phyloP scores from a whole-genome alignment of 2,888 invertebrate genomes.

The Tetheella fluctuosa region DNA sequence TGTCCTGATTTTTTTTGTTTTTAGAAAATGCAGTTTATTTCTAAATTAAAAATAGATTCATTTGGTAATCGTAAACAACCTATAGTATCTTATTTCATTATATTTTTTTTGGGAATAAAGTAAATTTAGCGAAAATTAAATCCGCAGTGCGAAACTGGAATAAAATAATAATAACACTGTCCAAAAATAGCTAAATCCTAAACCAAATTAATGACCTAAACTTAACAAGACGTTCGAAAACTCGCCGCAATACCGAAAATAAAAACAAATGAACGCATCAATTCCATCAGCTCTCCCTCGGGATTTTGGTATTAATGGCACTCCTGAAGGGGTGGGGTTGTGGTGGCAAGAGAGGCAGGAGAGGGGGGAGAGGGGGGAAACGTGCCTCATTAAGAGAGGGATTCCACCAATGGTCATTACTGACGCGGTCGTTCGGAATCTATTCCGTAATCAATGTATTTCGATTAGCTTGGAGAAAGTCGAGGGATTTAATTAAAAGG shows the following conservation, averaged over 20 bases:
- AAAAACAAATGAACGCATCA: constrained; percentile 42
- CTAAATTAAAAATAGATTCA: too few relatives aligned
- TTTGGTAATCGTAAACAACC: too few relatives aligned
- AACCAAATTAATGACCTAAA: neutral
- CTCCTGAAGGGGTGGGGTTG: constrained; percentile 26
- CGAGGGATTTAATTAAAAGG: constrained; percentile 53
- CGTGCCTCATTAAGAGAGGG: constrained; percentile 56
- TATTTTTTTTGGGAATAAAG: too few relatives aligned
- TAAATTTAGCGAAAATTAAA: too few relatives aligned
- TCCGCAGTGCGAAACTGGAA: too few relatives aligned
- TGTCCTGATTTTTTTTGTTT: neutral
- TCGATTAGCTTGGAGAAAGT: constrained; percentile 60
- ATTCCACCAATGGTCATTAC: constrained; percentile 56
- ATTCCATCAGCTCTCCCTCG: constrained; percentile 29
- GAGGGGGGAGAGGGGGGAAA: constrained; percentile 38
- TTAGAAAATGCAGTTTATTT: too few relatives aligned
- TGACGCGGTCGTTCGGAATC: constrained; percentile 29
- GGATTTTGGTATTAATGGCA: constrained; percentile 47
- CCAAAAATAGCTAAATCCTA: neutral
- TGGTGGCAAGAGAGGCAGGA: constrained; percentile 14
- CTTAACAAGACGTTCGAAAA: constrained; percentile 5
- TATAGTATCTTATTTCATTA: too few relatives aligned
- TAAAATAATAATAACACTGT: too few relatives aligned
- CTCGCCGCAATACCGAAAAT: constrained; percentile 16
- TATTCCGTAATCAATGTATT: constrained; percentile 69